Conservation (phyloP, 2,888 invertebrate species). For the Tetranychus piercei region DNA sequence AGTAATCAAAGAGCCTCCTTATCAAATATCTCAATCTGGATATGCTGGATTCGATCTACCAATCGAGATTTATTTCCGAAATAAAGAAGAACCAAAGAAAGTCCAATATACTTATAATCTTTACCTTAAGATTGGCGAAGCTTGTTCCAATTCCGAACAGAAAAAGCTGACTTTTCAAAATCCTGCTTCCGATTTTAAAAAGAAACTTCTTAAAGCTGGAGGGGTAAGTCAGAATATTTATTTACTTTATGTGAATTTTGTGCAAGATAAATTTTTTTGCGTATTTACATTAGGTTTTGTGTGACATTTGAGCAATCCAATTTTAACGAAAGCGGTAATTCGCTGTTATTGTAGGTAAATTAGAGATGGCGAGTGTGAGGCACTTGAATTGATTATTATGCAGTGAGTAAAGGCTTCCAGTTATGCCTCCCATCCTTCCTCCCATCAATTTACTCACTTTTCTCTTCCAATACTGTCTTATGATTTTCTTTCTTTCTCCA, state of each 20-base stretch:
- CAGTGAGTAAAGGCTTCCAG: not conserved
- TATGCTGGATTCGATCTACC: constrained; percentile 81
- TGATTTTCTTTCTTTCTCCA: not conserved
- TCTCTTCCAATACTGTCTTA: not conserved
- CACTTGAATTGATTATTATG: not conserved
- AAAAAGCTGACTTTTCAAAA: constrained; percentile 67
- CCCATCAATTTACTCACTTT: not conserved
- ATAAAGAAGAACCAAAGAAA: constrained; percentile 72
- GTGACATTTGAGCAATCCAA: not conserved
- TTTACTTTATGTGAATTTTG: not conserved
- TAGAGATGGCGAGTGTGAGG: not conserved
- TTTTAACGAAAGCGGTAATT: not conserved
- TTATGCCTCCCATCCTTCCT: not conserved
- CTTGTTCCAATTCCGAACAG: constrained; percentile 49
- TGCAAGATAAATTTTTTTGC: not conserved
- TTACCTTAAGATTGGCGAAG: constrained; percentile 52
- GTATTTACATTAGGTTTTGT: not conserved
- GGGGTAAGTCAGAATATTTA: constrained; percentile 37
- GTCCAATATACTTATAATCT: constrained; percentile 59
- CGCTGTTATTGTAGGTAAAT: not conserved
- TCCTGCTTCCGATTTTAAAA: constrained; percentile 70
- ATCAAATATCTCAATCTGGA: constrained; percentile 72
- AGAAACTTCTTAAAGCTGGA: constrained; percentile 69
- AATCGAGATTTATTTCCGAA: constrained; percentile 60
- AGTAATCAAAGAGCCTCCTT: constrained; percentile 81